A percentile compares a stretch with the other conserved stretches of the same genome.
These are phyloP conservation scores for Cynopterus brachyotis DNA, from an alignment of 2,113 vertebrate species.

Conservation along the genomic window DNA sequence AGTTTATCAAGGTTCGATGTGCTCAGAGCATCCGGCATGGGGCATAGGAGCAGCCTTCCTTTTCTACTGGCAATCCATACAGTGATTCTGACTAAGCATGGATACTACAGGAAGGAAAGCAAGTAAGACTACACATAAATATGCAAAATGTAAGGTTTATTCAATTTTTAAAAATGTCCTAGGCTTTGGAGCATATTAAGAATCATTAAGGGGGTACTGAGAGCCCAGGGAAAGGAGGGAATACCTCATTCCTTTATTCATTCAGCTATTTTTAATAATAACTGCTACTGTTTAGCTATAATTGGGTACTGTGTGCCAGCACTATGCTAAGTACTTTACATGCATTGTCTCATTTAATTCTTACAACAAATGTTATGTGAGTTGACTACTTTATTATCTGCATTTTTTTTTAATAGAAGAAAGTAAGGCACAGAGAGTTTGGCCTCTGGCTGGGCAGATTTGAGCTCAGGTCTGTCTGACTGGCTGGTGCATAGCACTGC, in stretches of 20 bases:
- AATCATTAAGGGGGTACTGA: background rate
- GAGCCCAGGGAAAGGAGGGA: background rate
- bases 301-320: background rate
- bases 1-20: background rate
- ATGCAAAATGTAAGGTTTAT: background rate
- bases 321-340: background rate
- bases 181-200: background rate
- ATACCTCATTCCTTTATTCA: background rate
- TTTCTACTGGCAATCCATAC: background rate
- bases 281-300: background rate
- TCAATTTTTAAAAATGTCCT: background rate
- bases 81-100: background rate
- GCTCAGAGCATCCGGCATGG: background rate
- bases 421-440: background rate
- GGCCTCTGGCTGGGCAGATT: background rate
- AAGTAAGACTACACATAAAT: background rate
- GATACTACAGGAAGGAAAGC: background rate
- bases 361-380: background rate
- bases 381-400: background rate
- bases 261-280: conserved; percentile 6
- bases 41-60: background rate
- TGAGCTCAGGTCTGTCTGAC: background rate
- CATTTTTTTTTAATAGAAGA: background rate
- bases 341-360: background rate
- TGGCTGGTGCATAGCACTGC: background rate